phyloP scores from a whole-genome alignment of 1,140 invertebrate genomes.

The Myzus persicae region DNA sequence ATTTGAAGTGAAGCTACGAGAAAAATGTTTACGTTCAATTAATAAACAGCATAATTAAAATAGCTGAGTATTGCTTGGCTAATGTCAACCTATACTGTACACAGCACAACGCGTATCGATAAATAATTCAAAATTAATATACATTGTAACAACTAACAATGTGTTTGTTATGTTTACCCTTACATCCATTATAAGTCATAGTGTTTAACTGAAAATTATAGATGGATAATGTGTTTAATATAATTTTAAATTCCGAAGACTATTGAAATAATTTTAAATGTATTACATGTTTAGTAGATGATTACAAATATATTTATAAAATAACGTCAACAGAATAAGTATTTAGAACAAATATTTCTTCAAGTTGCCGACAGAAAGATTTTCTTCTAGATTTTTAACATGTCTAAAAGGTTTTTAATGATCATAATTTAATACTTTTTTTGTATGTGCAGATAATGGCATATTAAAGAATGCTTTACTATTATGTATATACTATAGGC shows the following conservation, averaged over 20 bases:
- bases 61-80: background rate
- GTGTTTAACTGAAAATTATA: too few species aligned
- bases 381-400: background rate
- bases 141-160: too few species aligned
- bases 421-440: background rate
- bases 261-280: too few species aligned
- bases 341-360: background rate
- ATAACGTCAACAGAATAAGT: background rate
- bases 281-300: background rate
- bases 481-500: background rate
- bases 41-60: background rate
- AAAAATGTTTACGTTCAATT: conserved; percentile 5
- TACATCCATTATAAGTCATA: too few species aligned
- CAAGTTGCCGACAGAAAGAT: background rate
- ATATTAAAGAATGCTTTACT: background rate
- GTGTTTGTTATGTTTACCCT: too few species aligned
- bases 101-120: background rate
- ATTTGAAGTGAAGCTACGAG: background rate
- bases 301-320: background rate
- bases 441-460: background rate
- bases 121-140: background rate
- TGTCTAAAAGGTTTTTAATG: background rate
- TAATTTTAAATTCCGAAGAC: too few species aligned
- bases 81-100: background rate
- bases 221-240: too few species aligned